Evolutionary conservation across 92 coral and sea anemone species (phyloP), one percentile per base, ranked within the genome.

Genomic region (Palythoa grandis): DNA sequence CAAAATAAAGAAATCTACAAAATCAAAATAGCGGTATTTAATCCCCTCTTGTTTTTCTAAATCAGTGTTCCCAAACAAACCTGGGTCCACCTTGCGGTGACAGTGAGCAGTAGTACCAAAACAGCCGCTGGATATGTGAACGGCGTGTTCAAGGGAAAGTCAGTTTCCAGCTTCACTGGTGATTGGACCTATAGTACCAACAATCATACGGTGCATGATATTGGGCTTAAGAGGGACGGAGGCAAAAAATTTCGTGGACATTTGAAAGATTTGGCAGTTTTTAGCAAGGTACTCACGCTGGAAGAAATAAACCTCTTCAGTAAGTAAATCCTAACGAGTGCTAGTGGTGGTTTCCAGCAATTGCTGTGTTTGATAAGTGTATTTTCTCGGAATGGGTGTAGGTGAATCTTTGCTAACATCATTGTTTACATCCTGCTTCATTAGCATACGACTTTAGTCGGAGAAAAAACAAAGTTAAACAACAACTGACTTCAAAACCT

Each of bases 181-280:
- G 67, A 76, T 29, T 52, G 58, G 69, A 20, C 69, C 15, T 65
- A 57, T 38, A 37, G 16, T 52, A 25, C 24, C 70, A 78, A 78
- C 71, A 57, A 53, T 11, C 83, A 78, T 52, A 14, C 71, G 16
- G 52, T 78, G 48, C 23, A 78, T 39, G 83, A 78, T 12, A 7
- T 78, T 7, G 83, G 83, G 16, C 83, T 78, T 11, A 78, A 78
- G 50, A 78, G 83, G 53, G 83, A 56, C 38, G 9, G 0, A 11
- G 48, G 43, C 25, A 9, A 7, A 11, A 54, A 23, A 11, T 56
- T 78, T 38, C 7, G 24, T 23, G 83, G 83, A 14, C 52, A 78
- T 19, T 17, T 78, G 11, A 78, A 24, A 56, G 83, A 56, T 17
- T 61, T 78, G 67, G 83, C 83, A 7, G 83, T 78, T n/a, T 78